Conservation (phyloP, 2,113 vertebrate species). For the Chionomys nivalis region DNA sequence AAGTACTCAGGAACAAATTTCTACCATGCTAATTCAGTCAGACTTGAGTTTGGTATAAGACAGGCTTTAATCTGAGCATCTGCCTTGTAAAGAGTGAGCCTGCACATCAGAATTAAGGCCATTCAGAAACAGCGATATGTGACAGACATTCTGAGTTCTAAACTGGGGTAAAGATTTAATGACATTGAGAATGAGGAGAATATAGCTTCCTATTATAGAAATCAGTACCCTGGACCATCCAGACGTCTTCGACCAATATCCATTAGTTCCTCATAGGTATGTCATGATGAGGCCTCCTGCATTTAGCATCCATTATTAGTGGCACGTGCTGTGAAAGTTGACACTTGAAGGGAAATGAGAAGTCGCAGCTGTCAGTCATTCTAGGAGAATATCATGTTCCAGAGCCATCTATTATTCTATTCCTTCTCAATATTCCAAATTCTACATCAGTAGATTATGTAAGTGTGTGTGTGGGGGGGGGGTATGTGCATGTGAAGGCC, state of each 20-base stretch:
- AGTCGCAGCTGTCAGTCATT: neutral
- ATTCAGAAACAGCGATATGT: slow-evolving; percentile 46
- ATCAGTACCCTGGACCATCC: neutral
- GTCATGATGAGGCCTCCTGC: neutral
- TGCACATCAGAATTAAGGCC: slow-evolving; percentile 40
- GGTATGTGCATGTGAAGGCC: neutral
- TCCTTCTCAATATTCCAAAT: slow-evolving; percentile 29
- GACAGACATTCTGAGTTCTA: slow-evolving; percentile 44
- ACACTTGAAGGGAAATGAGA: slow-evolving; percentile 18
- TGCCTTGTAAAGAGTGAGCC: neutral
- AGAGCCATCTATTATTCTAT: neutral
- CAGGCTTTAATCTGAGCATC: slow-evolving; percentile 8
- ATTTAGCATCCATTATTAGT: neutral
- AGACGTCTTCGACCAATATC: neutral
- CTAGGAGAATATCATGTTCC: slow-evolving; percentile 7
- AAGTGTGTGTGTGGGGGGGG: neutral
- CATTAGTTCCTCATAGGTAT: slow-evolving; percentile 11
- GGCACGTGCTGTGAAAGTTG: neutral
- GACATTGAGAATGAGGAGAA: slow-evolving; percentile 11
- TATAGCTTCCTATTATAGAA: neutral
- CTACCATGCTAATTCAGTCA: neutral
- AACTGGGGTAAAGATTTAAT: slow-evolving; percentile 3
- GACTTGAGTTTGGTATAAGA: neutral
- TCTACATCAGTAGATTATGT: neutral
- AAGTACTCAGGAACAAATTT: slow-evolving; percentile 22